phyloP scores from a whole-genome alignment of 1,140 invertebrate genomes.

The Leptopilina clavipes region DNA sequence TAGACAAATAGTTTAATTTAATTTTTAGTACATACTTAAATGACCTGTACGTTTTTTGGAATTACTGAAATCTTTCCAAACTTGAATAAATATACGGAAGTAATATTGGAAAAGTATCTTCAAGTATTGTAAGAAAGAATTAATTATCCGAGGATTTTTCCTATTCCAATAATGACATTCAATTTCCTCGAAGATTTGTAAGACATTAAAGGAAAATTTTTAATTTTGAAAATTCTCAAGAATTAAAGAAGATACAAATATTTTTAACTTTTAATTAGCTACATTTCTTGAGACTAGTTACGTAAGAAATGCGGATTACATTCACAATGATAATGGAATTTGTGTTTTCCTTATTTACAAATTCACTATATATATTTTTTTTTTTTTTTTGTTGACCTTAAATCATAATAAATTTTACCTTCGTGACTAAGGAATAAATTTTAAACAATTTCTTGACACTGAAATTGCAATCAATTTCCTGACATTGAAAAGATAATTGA shows the following conservation, averaged over 20 bases:
- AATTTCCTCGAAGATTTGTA: neutral
- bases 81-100: too few relatives aligned
- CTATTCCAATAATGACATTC: too few relatives aligned
- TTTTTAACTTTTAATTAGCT: constrained; percentile 2
- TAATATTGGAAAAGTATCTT: too few relatives aligned
- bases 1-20: too few relatives aligned
- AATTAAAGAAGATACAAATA: neutral
- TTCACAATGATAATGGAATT: constrained; percentile 10
- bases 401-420: neutral
- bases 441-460: neutral
- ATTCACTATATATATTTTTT: too few relatives aligned
- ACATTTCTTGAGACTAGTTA: neutral
- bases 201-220: neutral
- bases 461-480: too few relatives aligned
- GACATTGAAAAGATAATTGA: too few relatives aligned
- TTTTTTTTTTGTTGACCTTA: neutral
- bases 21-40: too few relatives aligned
- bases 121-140: too few relatives aligned
- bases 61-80: too few relatives aligned
- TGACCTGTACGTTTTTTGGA: too few relatives aligned
- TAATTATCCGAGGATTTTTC: too few relatives aligned
- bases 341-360: neutral
- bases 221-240: neutral
- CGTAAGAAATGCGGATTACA: constrained; percentile 8
- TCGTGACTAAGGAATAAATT: neutral